A percentile compares a stretch with the other conserved stretches of the same genome.
Conservation (phyloP, 2,113 vertebrate species). For the Camelus dromedarius region DNA sequence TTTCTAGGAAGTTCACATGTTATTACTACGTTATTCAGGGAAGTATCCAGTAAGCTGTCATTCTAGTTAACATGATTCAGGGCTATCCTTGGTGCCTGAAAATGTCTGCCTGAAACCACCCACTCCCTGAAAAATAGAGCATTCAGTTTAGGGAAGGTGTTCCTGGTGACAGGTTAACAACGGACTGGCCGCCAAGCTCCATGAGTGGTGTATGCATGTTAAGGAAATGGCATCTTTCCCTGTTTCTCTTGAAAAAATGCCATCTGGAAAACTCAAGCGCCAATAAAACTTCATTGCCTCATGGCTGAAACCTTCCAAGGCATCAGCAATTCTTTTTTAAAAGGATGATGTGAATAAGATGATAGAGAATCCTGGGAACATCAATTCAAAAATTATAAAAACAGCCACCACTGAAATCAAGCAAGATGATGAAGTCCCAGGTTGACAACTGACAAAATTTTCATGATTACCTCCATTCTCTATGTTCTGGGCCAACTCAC, state of each 20-base stretch:
- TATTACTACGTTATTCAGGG: background rate
- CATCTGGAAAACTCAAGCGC: constrained; percentile 31
- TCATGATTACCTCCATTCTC: background rate
- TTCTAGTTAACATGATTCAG: background rate
- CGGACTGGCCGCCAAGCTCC: background rate
- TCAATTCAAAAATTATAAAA: constrained; percentile 3
- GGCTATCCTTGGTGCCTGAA: background rate
- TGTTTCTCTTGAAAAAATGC: background rate
- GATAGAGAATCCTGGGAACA: background rate
- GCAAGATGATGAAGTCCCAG: background rate
- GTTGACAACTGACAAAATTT: background rate
- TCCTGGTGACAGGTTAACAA: background rate
- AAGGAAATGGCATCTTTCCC: background rate
- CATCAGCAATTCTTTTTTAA: constrained; percentile 17
- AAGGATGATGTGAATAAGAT: background rate
- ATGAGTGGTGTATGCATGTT: background rate
- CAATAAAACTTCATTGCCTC: background rate
- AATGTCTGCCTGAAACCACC: background rate
- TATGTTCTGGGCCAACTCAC: constrained; percentile 22
- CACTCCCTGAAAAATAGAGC: background rate
- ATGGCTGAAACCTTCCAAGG: background rate
- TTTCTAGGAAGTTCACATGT: background rate
- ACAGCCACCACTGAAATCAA: background rate
- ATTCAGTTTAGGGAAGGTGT: background rate
- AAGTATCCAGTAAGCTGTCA: background rate